Base-by-base conservation (phyloP, 2,113 vertebrate genomes). In the Dolichotis patagonum region DNA sequence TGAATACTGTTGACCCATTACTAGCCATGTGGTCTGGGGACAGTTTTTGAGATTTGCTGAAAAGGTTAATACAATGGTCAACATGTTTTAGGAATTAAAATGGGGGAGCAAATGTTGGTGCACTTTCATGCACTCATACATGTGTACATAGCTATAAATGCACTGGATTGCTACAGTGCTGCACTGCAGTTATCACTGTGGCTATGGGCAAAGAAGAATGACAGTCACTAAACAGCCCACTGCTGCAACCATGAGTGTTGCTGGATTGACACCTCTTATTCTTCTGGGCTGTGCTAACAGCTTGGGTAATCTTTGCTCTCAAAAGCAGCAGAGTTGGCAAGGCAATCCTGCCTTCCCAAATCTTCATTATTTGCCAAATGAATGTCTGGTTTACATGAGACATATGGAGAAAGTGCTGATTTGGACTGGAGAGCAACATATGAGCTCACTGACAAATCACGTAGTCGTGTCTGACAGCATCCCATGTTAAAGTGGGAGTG, bases 381-480 rank as follows among this genome's bases (percentile, higher is more conserved):
- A 96, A 97, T 77, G 58, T 97, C 92, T 97, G 89, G 30, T 43
- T 35, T 22, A 85, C 7, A 91, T 75, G 43, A 81, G 16, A 16
- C 3, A 13, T 94, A 81, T 91, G 92, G 93, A 88, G 84, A 78
- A 88, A 96, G 71, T 92, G 98, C 90, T 97, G 93, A 96, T 91
- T 96, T 98, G 96, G 97, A 88, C 93, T 49, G 8, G 49, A 84
- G 84, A 93, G 96, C 88, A 97, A 90, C 35, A 54, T n/a, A 96
- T 75, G 94, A 98, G 80, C 43, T 97, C 85, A 94, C 69, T 91
- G 91, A 77, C 89, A 97, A 98, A 97, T 35, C 90, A 95, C 0
- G 0, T 54, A 41, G 63, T 81, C 96, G 56, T 95, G 81, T 98
- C 98, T 96, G 97, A 92, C 52, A 75, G 88, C n/a, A 32, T 97